These are phyloP conservation scores for Halcyon smyrnensis DNA, from an alignment of 2,797 vertebrate genomes.

Conservation along the genomic window DNA sequence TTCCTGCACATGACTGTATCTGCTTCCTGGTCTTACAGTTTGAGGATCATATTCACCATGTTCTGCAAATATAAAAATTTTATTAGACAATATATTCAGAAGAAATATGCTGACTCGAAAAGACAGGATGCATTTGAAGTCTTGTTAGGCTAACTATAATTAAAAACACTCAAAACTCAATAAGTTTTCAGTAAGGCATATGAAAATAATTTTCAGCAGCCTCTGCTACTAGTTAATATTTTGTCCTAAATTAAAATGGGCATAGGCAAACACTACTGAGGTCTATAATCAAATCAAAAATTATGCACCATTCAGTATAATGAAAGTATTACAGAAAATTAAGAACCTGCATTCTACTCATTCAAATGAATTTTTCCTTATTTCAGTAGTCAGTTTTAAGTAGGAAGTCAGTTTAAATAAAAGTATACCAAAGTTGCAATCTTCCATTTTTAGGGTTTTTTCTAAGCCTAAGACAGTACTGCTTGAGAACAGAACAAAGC, in stretches of 20 bases:
- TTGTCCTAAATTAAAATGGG: background rate
- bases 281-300: background rate
- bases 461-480: background rate
- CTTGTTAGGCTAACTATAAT: background rate
- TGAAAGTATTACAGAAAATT: background rate
- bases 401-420: background rate
- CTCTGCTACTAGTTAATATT: background rate
- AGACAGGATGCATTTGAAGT: background rate
- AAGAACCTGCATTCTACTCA: background rate
- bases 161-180: background rate
- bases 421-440: background rate
- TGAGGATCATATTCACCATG: conserved; percentile 98
- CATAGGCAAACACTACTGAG: background rate
- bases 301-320: background rate
- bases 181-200: background rate
- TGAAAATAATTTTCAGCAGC: background rate
- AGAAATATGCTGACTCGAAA: background rate
- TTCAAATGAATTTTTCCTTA: background rate
- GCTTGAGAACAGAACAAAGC: background rate
- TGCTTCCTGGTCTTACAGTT: conserved; percentile 95
- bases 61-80: conserved; percentile 79
- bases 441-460: background rate
- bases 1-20: conserved; percentile 98
- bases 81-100: background rate
- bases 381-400: background rate